Base-by-base conservation (phyloP, 30 jellyfish, hydroid and myxozoan genomes). In the Chironex yamaguchii region DNA sequence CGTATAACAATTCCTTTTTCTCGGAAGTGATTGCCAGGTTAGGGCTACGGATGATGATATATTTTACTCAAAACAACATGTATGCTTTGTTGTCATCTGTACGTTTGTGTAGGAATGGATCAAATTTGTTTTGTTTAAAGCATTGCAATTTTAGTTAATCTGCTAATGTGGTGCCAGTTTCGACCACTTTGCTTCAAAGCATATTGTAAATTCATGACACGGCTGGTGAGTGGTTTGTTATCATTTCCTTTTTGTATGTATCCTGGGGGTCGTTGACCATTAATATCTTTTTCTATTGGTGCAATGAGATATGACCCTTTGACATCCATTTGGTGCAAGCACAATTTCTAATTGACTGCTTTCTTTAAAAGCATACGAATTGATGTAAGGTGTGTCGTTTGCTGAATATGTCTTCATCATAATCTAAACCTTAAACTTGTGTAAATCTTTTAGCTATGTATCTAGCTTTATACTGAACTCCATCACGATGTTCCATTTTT, bases 111-210 rank as follows among this genome's bases (percentile, higher is more conserved):
- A 48, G 29, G 23, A 34, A 71, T 4, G 78, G 34, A 25, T 35
- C 85, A 3, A 27, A 14, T 35, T 71, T 11, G 34, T 48, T 71
- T 71, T 51, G 69, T 20, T 1, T 35, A 71, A 35, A 71, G 2
- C 80, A 35, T 71, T 32, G 9, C 12, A 49, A 71, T 29, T 71
- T 71, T 23, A 35, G 35, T 24, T 27, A 71, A 34, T 71, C 35
- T 2, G 85, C 49, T 4, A 35, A 54, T 1, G 85, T 71, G 12
- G 71, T 71, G 29, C 85, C 81, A 67, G 54, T 67, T 67, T 11
- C 81, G 3, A 28, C 81, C 81, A 29, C 81, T 67, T 67, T 67
- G 85, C 0, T 71, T 71, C 2, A 35, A 48, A 6, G 71, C 85
- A 21, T 2, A 42, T 1, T n/a, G 80, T 3, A 71, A 71, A 35